Conservation (phyloP, 2,113 vertebrate genomes). For the Alaudala cheleensis region DNA sequence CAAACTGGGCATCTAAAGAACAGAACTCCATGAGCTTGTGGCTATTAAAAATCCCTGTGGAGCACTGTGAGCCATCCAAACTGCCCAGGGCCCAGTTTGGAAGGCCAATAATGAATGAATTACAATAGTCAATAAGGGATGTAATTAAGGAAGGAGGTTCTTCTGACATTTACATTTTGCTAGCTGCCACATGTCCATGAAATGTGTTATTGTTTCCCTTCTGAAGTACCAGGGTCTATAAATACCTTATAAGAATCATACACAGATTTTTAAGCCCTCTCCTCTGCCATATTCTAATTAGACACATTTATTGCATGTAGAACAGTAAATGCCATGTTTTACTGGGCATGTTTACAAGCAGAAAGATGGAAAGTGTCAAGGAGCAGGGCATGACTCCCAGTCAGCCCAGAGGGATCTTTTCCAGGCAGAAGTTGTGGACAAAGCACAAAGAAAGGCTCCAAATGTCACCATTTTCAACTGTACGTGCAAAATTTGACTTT, state of each 20-base stretch:
- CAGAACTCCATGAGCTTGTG: neutral
- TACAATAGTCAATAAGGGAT: conserved; percentile 4
- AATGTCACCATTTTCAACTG: neutral
- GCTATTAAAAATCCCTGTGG: conserved; percentile 5
- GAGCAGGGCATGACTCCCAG: neutral
- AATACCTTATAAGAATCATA: neutral
- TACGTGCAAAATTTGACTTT: neutral
- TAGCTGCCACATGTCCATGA: neutral
- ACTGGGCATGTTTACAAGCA: neutral
- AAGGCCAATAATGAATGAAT: conserved; percentile 43
- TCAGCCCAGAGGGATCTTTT: neutral
- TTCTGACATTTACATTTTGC: conserved; percentile 39
- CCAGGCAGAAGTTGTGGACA: neutral
- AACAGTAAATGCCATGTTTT: conserved; percentile 2
- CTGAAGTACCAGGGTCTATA: neutral
- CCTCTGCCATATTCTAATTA: neutral
- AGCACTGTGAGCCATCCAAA: neutral
- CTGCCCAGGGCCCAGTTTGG: neutral
- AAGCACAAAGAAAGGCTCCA: neutral
- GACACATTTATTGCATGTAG: neutral
- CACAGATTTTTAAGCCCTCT: neutral
- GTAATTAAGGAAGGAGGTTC: conserved; percentile 19
- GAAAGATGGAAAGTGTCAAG: neutral
- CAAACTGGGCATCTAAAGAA: neutral
- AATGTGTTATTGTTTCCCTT: conserved; percentile 19